Conservation (phyloP, 2,113 vertebrate genomes). For the Burhinus oedicnemus region DNA sequence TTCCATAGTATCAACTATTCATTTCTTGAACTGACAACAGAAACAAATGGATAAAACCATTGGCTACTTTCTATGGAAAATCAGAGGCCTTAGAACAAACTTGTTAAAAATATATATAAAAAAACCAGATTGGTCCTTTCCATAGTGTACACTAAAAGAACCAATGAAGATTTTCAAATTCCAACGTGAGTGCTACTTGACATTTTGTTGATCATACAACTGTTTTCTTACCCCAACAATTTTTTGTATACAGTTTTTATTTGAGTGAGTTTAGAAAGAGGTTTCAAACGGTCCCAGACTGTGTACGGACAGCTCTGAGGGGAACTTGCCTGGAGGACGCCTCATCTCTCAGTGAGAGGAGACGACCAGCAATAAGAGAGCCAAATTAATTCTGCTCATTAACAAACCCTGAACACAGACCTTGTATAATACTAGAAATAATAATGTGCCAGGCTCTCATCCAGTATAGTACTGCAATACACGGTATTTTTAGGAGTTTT, state of each 20-base stretch:
- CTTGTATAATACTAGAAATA: not conserved
- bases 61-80: not conserved
- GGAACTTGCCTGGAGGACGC: rapidly evolving
- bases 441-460: not conserved
- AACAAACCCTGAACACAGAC: not conserved
- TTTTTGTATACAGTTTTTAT: not conserved
- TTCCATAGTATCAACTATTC: not conserved
- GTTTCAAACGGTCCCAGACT: not conserved
- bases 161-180: not conserved
- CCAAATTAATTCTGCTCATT: not conserved
- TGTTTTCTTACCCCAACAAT: not conserved
- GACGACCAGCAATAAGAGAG: not conserved
- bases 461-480: not conserved
- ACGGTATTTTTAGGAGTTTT: not conserved
- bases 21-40: not conserved
- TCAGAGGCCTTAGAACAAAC: not conserved
- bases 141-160: not conserved
- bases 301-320: not conserved
- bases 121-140: not conserved
- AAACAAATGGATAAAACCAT: not conserved
- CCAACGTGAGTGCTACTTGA: not conserved
- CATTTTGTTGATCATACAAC: not conserved
- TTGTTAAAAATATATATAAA: not conserved
- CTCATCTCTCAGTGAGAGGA: not conserved
- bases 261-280: not conserved